A percentile compares a stretch with the other conserved stretches of the same genome.
Conservation (phyloP, 2,797 vertebrate genomes). For the Chromobotia macracanthus region DNA sequence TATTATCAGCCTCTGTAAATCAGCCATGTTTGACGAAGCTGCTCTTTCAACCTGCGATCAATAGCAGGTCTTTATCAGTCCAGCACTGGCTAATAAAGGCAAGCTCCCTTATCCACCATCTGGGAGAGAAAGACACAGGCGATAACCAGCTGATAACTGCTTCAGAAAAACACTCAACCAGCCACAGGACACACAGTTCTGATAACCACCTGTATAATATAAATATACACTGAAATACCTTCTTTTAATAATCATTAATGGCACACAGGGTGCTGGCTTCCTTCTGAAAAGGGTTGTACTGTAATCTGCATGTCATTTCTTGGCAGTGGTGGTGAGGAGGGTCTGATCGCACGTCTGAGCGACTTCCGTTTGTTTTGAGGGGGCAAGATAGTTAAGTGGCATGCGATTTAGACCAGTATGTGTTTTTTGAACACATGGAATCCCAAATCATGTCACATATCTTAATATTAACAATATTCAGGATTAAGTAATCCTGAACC, state of each 20-base stretch:
- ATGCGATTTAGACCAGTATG: background rate
- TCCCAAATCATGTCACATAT: background rate
- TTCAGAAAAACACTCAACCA: slow-evolving; percentile 61
- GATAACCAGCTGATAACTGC: slow-evolving; percentile 66
- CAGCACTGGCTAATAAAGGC: slow-evolving; percentile 83
- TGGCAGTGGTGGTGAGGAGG: background rate
- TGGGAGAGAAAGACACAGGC: slow-evolving; percentile 69
- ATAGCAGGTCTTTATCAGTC: slow-evolving; percentile 83
- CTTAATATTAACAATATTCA: background rate
- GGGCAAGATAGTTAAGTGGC: background rate
- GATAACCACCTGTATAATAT: slow-evolving; percentile 52
- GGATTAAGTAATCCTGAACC: background rate
- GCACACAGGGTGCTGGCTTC: background rate
- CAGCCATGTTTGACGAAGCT: slow-evolving; percentile 84
- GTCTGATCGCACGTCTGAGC: slow-evolving; percentile 6
- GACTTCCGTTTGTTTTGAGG: background rate
- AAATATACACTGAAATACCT: slow-evolving; percentile 58
- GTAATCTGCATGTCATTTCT: slow-evolving; percentile 9
- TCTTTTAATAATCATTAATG: slow-evolving; percentile 44
- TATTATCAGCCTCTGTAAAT: slow-evolving; percentile 84
- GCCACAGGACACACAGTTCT: slow-evolving; percentile 61
- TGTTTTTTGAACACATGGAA: no score
- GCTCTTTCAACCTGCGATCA: slow-evolving; percentile 85
- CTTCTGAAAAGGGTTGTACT: slow-evolving; percentile 8
- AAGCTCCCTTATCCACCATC: slow-evolving; percentile 81